A percentile compares a stretch with the other conserved stretches of the same genome.
Evolutionary conservation across 1,140 invertebrate species (phyloP).

Genomic region (Drosophila paulistorum): DNA sequence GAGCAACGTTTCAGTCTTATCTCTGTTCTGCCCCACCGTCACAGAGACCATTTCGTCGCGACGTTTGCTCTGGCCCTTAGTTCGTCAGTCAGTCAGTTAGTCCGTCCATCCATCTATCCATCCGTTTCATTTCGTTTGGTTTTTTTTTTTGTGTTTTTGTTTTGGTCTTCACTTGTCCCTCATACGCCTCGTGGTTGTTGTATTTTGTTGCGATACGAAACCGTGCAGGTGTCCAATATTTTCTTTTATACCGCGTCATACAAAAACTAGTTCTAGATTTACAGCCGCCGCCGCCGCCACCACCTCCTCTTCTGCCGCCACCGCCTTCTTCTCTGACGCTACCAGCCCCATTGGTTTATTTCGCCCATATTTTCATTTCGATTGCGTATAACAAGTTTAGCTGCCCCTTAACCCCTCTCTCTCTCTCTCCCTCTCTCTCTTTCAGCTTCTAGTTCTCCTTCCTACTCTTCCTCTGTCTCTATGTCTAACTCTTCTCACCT

Average conservation of each 20-base stretch:
- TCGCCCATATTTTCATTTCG: slow-evolving; percentile 77
- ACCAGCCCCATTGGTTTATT: slow-evolving; percentile 56
- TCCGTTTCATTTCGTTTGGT: slow-evolving; percentile 31
- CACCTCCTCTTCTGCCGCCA: background rate
- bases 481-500: background rate
- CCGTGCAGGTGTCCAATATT: slow-evolving; percentile 82
- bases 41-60: slow-evolving; percentile 1
- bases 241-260: slow-evolving; percentile 76
- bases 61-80: slow-evolving; percentile 30
- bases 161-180: slow-evolving; percentile 75
- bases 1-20: background rate
- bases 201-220: slow-evolving; percentile 63
- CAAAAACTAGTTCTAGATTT: slow-evolving; percentile 82
- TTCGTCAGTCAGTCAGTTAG: slow-evolving; percentile 21
- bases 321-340: background rate
- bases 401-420: slow-evolving; percentile 26
- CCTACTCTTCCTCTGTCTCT: background rate
- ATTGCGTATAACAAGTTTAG: slow-evolving; percentile 80
- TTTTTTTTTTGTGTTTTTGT: slow-evolving; percentile 39
- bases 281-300: slow-evolving; percentile 39
- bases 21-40: background rate
- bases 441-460: background rate
- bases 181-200: slow-evolving; percentile 44
- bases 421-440: background rate
- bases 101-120: slow-evolving; percentile 27